phyloP scores from a whole-genome alignment of 1,140 invertebrate species.

The Caenorhabditis brenneri region DNA sequence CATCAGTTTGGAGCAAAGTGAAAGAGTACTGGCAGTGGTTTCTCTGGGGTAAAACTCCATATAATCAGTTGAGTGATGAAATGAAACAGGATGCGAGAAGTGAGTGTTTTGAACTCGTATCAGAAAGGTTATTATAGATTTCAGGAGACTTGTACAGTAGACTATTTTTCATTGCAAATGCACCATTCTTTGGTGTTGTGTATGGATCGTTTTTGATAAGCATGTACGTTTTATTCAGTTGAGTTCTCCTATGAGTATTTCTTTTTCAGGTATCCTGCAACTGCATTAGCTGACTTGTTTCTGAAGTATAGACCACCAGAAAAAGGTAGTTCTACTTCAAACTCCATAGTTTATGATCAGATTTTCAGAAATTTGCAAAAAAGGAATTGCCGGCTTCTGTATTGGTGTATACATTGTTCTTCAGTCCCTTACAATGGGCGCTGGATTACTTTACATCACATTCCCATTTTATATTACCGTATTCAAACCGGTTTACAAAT shows the following conservation, averaged over 20 bases:
- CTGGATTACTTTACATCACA: background rate
- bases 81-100: background rate
- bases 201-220: background rate
- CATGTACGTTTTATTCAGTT: background rate
- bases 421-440: background rate
- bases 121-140: background rate
- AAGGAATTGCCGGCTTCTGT: background rate
- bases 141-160: background rate
- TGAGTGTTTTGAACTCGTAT: background rate
- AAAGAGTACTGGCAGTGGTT: background rate
- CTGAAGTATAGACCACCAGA: background rate
- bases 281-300: background rate
- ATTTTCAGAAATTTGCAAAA: background rate
- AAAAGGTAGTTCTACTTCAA: background rate
- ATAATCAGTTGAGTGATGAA: background rate
- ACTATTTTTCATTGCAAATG: slow-evolving; percentile 1
- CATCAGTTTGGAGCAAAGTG: slow-evolving; percentile 7
- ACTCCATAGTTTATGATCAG: background rate
- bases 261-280: background rate
- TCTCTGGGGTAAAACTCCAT: slow-evolving; percentile 4
- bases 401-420: background rate
- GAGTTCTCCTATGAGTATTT: background rate
- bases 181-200: background rate
- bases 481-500: background rate
- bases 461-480: background rate